Evolutionary conservation across 1,140 invertebrate genomes (phyloP), one percentile per base, ranked within the genome.

Genomic region (Pollicipes pollicipes): DNA sequence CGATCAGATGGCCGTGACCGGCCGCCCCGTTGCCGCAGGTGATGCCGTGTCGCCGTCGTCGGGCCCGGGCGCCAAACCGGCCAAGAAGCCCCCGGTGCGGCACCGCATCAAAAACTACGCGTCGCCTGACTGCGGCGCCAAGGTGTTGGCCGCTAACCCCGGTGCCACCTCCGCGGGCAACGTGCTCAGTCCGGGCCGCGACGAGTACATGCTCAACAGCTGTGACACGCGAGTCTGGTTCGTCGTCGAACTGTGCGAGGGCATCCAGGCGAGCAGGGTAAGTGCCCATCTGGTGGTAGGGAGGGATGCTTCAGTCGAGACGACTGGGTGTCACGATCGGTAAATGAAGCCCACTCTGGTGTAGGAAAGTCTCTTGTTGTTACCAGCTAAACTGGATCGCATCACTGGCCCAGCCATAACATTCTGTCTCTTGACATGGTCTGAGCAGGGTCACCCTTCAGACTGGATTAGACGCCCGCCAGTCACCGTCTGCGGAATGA

Each of bases 171-270:
- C 93, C 74, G 84, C 90, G 8, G 85, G 86, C 74, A 69, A 79
- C 76, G 87, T 99, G 32, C 80, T 99, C 17, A 94, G 89, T 68
- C 86, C 89, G 0, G 90, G 89, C 37, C 85, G 87, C 72, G 97
- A 99, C 79, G 96, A 99, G 78, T 99, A 99, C 77, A 93, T 98
- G 88, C 83, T 98, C 30, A 99, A 97, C 79, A 91, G 93, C 6
- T 99, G 97, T 80, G 90, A 87, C 71, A 89, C 88, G 78, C 80
- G 82, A 74, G 90, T 93, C 70, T 97, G 95, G 93, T 95, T 99
- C 79, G 87, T 98, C 28, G 88, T 98, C 2, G 96, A 99, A 81
- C 84, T 99, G 0, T 99, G 97, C 79, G 97, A 99, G 78, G 90
- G 93, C 2, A 90, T 99, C 71, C 94, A 97, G 82, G 90, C 92